Conservation (phyloP, 2,888 invertebrate genomes). For the Rhagium mordax region DNA sequence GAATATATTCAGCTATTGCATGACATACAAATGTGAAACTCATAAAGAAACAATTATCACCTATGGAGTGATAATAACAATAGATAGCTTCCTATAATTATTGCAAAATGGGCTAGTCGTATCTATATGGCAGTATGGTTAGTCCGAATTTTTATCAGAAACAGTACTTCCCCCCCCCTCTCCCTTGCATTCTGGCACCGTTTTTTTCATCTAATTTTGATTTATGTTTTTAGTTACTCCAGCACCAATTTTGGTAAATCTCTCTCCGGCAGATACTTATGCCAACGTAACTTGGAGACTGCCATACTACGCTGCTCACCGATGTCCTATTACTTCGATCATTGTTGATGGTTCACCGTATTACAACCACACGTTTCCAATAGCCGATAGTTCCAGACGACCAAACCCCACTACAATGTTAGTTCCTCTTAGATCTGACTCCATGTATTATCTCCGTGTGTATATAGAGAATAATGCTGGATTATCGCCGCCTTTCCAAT, state of each 20-base stretch:
- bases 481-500: neutral
- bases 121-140: no score
- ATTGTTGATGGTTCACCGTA: neutral
- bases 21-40: no score
- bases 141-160: no score
- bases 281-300: neutral
- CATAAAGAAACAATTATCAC: no score
- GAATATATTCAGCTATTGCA: no score
- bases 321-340: neutral
- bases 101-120: no score
- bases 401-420: neutral
- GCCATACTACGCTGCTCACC: neutral
- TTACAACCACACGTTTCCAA: neutral
- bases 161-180: no score
- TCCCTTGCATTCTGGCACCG: no score
- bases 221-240: neutral
- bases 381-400: neutral
- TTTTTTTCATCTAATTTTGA: neutral
- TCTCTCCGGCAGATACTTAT: neutral
- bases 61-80: no score
- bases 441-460: neutral
- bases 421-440: neutral
- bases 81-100: no score
- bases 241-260: neutral
- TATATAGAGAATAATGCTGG: neutral